Base-by-base conservation (phyloP, 2,113 vertebrate species). In the Galbula dea region DNA sequence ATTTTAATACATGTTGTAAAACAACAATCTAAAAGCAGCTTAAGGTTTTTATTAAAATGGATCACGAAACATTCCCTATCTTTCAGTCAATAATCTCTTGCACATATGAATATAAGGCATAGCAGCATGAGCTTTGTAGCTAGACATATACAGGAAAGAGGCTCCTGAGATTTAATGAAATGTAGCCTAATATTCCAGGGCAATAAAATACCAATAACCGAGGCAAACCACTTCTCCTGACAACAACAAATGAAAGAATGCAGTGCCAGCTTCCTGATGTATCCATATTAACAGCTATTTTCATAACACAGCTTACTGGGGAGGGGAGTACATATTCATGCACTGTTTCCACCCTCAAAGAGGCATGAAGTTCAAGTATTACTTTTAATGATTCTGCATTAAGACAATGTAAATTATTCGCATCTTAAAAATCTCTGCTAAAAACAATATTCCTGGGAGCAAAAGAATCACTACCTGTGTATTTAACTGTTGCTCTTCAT, bases 31-130 rank as follows among this genome's bases (percentile, higher is more conserved):
- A 86, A 94, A 83, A 94, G 89, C 80, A 85, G 71, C 71, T 93
- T 90, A 90, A 80, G 67, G 71, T 41, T 94, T 84, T 93, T 80
- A 68, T 59, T 96, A n/a, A 94, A 94, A 92, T 36, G 51, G 82
- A 92, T 89, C 67, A 71, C 0, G 0, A 87, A 93, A 77, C 24
- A 26, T 22, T 87, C 46, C n/a, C 58, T 55, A 45, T 73, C 71
- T 79, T 79, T 79, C 61, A 62, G 51, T 68, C 34, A 29, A 76
- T 85, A 91, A 84, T 87, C 88, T 85, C 66, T 80, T 80, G 32
- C 62, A 89, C 29, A 22, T 55, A 82, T 3, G 45, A 88, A 85
- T 79, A 55, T 30, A 75, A 83, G 32, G 30, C 51, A 84, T 55
- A 91, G 54, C 19, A 89, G 75, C 63, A 82, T 41, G 29, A 94